Base-by-base conservation (phyloP, 1,140 invertebrate genomes). In the Rhagoletis zephyria region DNA sequence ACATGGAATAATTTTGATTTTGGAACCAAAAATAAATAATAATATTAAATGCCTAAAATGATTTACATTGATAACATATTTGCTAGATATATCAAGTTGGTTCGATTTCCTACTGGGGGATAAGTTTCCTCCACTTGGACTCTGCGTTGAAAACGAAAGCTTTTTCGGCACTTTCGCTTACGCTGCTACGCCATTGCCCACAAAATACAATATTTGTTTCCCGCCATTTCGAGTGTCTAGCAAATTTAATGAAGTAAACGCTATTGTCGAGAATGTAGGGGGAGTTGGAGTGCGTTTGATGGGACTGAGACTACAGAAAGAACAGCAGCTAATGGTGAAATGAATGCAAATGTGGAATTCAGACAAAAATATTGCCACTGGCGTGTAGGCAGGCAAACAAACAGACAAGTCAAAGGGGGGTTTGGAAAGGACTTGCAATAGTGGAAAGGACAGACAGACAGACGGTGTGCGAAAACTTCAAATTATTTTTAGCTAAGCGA, bases 161-260 rank as follows among this genome's bases (percentile, higher is more conserved):
- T 81, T 81, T 81, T 81, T 81, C 74, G 74, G 48, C 48, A 81
- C 74, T 81, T 81, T 81, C 74, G 48, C 74, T 81, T 81, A 56
- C 74, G 48, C 51, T 56, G n/a, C 56, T 81, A 56, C 74, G 48
- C 51, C 51, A 19, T 81, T 45, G 56, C n/a, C 48, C 74, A 81
- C 74, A 56, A 81, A 81, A 51, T 19, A 48, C 74, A 51, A 30
- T 81, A 3, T 81, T 81, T 81, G 74, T 81, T 81, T 81, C 74
- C 45, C 74, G 45, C 45, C 51, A 81, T 81, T 81, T 81, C 74
- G 74, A 81, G 74, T 81, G 74, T 81, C 74, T 81, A 81, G 74
- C 74, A 81, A 81, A 81, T 81, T 81, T 56, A 81, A 81, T 81
- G 74, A 81, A 81, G 74, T 81, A 59, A 81, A 81, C 70, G 70